Conservation (phyloP, 2,113 vertebrate genomes). For the Acrocephalus kingi region DNA sequence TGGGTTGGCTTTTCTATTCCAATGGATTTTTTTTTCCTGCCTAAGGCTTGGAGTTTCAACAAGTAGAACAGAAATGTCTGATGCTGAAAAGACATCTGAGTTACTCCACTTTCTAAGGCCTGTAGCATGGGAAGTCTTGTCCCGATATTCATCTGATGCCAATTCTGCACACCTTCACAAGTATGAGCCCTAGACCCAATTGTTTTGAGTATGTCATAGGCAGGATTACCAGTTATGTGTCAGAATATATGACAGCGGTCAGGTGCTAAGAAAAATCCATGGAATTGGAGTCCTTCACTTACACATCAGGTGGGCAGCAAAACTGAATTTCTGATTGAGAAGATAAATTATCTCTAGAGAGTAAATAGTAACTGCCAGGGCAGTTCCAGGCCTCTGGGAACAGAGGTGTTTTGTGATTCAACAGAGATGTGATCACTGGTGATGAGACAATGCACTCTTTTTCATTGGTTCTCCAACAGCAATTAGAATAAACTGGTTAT, state of each 20-base stretch:
- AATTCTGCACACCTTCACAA: neutral
- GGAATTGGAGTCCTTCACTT: neutral
- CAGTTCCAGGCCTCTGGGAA: neutral
- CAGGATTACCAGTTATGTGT: neutral
- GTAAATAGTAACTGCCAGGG: neutral
- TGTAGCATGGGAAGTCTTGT: neutral
- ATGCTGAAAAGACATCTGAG: neutral
- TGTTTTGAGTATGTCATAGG: neutral
- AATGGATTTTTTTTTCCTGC: neutral
- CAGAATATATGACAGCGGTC: neutral
- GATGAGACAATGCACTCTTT: neutral
- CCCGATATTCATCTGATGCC: rapidly evolving
- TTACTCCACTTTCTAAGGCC: neutral
- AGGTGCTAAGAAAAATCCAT: neutral
- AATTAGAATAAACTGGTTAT: neutral
- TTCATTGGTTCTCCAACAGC: neutral
- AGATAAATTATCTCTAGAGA: neutral
- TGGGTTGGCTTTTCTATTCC: neutral
- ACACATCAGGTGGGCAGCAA: neutral
- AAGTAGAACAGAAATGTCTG: neutral
- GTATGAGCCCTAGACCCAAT: neutral
- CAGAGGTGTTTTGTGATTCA: neutral
- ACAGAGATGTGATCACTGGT: neutral
- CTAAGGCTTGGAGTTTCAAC: neutral
- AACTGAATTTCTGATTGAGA: neutral